Evolutionary conservation across 1,140 invertebrate genomes (phyloP).

Genomic region (Drosophila cardini): DNA sequence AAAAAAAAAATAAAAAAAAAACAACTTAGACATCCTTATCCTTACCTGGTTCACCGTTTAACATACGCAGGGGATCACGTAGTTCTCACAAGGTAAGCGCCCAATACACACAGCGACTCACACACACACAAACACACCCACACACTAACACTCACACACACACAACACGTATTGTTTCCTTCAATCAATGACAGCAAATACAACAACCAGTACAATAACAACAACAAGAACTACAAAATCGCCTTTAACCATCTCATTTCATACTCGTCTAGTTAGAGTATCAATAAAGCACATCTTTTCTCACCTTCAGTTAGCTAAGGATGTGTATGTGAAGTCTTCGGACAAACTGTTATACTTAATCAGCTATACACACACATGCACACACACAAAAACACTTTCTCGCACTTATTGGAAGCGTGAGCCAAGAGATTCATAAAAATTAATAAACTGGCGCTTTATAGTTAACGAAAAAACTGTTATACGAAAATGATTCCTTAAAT

Average conservation of each 20-base stretch:
- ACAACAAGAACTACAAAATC: conserved; percentile 24
- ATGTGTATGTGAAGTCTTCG: conserved; percentile 9
- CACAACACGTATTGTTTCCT: conserved; percentile 46
- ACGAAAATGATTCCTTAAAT: too few relatives aligned
- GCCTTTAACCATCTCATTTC: conserved; percentile 37
- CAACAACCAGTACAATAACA: conserved; percentile 37
- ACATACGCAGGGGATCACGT: conserved; percentile 93
- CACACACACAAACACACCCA: conserved; percentile 38
- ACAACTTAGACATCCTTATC: conserved; percentile 94
- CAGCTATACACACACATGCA: not conserved
- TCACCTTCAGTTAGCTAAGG: not conserved
- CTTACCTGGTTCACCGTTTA: conserved; percentile 98
- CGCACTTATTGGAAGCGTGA: too few relatives aligned
- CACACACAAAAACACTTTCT: not conserved
- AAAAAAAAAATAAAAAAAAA: conserved; percentile 63
- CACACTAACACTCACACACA: conserved; percentile 36
- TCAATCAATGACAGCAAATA: conserved; percentile 43
- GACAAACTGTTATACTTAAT: conserved; percentile 8
- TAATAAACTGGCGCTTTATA: too few relatives aligned
- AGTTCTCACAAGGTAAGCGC: conserved; percentile 94
- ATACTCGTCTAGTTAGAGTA: conserved; percentile 21
- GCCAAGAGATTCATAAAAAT: too few relatives aligned
- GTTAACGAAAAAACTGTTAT: too few relatives aligned
- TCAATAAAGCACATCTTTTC: conserved; percentile 7
- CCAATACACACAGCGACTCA: conserved; percentile 65